Conservation (phyloP, 2,888 invertebrate genomes). For the Nebria brevicollis region DNA sequence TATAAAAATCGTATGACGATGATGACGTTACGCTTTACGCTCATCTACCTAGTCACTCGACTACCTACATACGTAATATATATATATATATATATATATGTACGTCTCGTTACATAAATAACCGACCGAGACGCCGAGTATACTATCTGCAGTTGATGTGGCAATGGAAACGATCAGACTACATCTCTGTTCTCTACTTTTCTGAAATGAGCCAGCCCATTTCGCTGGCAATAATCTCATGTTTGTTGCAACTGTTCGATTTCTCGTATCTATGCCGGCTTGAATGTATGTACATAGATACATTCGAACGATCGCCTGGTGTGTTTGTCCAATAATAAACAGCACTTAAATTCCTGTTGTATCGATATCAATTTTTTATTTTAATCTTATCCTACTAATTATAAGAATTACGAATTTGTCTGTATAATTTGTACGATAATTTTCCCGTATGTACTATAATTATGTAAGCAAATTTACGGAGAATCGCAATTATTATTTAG, state of each 20-base stretch:
- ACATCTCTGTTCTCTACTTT: background rate
- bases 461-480: no score
- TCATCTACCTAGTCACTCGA: background rate
- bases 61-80: background rate
- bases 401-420: background rate
- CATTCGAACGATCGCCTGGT: background rate
- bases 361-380: background rate
- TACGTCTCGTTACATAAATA: no score
- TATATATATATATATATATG: no score
- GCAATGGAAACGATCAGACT: background rate
- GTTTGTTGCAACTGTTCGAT: background rate
- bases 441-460: no score
- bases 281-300: background rate
- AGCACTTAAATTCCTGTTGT: background rate
- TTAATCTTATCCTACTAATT: background rate
- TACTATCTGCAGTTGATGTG: no score
- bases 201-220: background rate
- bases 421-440: no score
- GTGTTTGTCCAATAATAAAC: background rate
- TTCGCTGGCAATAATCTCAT: background rate
- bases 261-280: background rate
- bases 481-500: no score
- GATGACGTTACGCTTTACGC: background rate
- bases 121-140: background rate
- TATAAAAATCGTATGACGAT: background rate